phyloP scores from a whole-genome alignment of 2,888 invertebrate species.

The Heteropelma amictum region DNA sequence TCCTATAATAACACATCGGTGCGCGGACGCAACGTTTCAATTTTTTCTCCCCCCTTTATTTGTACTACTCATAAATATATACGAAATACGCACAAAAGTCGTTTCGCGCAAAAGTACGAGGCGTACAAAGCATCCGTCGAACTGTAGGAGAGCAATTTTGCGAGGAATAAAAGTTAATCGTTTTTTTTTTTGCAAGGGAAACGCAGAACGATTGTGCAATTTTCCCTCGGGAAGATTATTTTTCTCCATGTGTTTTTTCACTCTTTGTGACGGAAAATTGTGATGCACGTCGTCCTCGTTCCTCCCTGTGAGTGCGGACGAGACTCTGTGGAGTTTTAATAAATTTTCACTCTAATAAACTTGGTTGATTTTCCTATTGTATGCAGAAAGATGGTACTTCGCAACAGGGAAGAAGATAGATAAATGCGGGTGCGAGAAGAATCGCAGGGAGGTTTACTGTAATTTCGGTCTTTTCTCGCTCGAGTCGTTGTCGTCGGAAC shows the following conservation, averaged over 20 bases:
- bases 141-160: too few relatives aligned
- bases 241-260: not conserved
- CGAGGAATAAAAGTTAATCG: too few relatives aligned
- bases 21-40: not conserved
- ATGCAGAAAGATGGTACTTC: slow-evolving; percentile 14
- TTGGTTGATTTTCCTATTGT: slow-evolving; percentile 33
- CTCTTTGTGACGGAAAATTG: slow-evolving; percentile 1
- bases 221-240: not conserved
- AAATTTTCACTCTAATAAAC: slow-evolving; percentile 23
- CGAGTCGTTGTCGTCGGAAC: slow-evolving; percentile 1
- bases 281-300: not conserved
- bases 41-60: not conserved
- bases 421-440: not conserved
- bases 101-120: too few relatives aligned
- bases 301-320: not conserved
- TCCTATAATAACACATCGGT: slow-evolving; percentile 15
- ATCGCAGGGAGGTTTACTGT: not conserved
- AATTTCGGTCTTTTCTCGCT: slow-evolving; percentile 37
- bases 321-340: slow-evolving; percentile 25
- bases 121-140: too few relatives aligned
- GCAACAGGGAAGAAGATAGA: not conserved
- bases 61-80: too few relatives aligned
- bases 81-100: not conserved
- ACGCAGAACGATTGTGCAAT: not conserved
- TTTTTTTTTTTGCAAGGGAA: not conserved